Percentiles rank a stretch among this genome's conserved stretches.
These are phyloP conservation scores for Rhagonycha lutea DNA, from an alignment of 2,888 invertebrate species.

Conservation along the genomic window DNA sequence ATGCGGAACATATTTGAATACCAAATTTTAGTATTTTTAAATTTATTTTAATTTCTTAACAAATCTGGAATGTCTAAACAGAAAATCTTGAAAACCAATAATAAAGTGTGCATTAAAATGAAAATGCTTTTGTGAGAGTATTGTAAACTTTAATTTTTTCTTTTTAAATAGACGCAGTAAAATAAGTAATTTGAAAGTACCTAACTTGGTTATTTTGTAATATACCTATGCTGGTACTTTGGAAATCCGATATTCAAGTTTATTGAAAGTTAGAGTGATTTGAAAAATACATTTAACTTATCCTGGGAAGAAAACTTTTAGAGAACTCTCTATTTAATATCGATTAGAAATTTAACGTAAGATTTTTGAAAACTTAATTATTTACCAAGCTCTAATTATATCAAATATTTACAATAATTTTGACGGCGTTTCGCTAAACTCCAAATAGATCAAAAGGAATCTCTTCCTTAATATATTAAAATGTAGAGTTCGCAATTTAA, in stretches of 20 bases:
- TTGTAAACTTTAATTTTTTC: background rate
- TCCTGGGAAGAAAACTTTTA: background rate
- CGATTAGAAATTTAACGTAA: background rate
- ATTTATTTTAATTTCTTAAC: background rate
- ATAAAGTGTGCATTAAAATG: background rate
- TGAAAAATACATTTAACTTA: slow-evolving; percentile 17
- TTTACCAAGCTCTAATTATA: background rate
- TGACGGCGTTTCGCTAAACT: background rate
- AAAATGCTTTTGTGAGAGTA: background rate
- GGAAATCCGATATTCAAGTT: slow-evolving; percentile 10
- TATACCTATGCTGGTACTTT: slow-evolving; percentile 2
- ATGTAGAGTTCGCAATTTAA: background rate
- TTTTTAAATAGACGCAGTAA: background rate
- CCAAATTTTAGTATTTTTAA: background rate
- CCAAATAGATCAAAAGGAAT: background rate
- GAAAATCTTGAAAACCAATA: background rate
- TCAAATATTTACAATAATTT: background rate
- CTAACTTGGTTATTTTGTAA: slow-evolving; percentile 5
- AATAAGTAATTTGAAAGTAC: background rate
- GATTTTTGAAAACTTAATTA: background rate
- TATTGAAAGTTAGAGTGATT: slow-evolving; percentile 14
- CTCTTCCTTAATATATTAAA: background rate
- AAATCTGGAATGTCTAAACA: background rate
- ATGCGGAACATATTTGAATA: background rate
- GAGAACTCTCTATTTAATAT: background rate